Evolutionary conservation across 1,140 invertebrate genomes (phyloP).

Genomic region (Drosophila mojavensis): DNA sequence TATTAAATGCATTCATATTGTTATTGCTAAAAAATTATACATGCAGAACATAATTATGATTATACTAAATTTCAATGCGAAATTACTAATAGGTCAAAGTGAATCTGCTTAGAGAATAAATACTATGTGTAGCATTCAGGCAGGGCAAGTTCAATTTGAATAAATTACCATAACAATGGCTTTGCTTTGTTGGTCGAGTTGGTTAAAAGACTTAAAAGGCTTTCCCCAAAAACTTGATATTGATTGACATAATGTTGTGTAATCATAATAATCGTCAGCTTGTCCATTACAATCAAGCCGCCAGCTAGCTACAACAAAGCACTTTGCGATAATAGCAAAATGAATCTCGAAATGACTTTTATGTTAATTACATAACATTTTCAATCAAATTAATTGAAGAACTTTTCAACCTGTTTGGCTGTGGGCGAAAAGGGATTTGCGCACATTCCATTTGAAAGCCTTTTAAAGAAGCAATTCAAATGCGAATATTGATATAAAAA

Average conservation of each 20-base stretch:
- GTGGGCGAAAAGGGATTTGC: constrained; percentile 1
- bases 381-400: constrained; percentile 69
- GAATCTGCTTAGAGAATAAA: no score
- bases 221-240: constrained; percentile 1
- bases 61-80: no score
- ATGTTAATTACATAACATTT: constrained; percentile 62
- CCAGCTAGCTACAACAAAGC: constrained; percentile 29
- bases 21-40: no score
- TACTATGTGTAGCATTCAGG: not conserved
- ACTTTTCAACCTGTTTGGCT: constrained; percentile 29
- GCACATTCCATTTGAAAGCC: constrained; percentile 4
- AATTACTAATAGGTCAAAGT: not conserved
- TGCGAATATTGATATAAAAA: constrained; percentile 4
- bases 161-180: not conserved
- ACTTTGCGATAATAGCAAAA: constrained; percentile 9
- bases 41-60: no score
- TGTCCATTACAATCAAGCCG: constrained; percentile 23
- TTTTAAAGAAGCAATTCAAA: not conserved
- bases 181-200: not conserved
- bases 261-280: constrained; percentile 20
- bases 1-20: no score
- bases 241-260: constrained; percentile 22
- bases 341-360: constrained; percentile 31
- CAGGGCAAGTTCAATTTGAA: constrained; percentile 3
- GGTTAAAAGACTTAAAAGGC: not conserved